Evolutionary conservation across 2,113 vertebrate genomes (phyloP).

Genomic region (Corythoichthys intestinalis): DNA sequence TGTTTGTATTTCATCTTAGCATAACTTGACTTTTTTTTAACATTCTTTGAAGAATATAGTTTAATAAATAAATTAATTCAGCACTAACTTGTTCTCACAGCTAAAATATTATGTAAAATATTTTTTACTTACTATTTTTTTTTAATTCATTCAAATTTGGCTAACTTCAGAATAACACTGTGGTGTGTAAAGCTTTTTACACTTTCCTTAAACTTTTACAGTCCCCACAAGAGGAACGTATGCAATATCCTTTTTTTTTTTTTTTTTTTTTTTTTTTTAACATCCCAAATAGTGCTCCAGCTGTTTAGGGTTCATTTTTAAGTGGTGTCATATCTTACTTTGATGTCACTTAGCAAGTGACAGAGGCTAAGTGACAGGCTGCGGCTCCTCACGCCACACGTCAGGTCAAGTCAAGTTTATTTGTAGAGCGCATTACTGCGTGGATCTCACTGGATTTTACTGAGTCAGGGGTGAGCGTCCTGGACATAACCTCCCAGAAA

Average conservation of each 20-base stretch:
- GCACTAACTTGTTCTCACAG: no score
- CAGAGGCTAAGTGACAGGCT: conserved; percentile 39
- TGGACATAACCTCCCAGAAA: neutral
- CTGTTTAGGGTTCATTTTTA: conserved; percentile 12
- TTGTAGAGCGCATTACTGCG: conserved; percentile 18
- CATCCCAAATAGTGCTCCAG: neutral
- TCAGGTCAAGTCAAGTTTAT: conserved; percentile 36
- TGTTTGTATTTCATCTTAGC: conserved; percentile 4
- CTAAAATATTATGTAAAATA: no score
- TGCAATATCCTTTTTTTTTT: no score
- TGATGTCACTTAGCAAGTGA: conserved; percentile 40
- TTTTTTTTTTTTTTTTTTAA: neutral
- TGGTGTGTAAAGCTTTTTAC: no score
- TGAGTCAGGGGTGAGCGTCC: neutral
- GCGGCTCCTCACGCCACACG: conserved; percentile 26
- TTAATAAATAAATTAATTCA: no score
- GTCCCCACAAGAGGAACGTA: neutral
- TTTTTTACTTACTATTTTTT: no score
- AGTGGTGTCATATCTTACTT: conserved; percentile 18
- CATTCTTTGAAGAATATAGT: neutral
- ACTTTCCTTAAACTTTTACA: no score
- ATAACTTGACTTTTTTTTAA: no score
- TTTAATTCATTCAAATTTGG: no score
- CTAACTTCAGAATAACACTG: no score
- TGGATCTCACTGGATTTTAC: conserved; percentile 15